These are phyloP conservation scores for Cylindroiulus punctatus DNA, from an alignment of 2,888 invertebrate species.

Conservation along the genomic window DNA sequence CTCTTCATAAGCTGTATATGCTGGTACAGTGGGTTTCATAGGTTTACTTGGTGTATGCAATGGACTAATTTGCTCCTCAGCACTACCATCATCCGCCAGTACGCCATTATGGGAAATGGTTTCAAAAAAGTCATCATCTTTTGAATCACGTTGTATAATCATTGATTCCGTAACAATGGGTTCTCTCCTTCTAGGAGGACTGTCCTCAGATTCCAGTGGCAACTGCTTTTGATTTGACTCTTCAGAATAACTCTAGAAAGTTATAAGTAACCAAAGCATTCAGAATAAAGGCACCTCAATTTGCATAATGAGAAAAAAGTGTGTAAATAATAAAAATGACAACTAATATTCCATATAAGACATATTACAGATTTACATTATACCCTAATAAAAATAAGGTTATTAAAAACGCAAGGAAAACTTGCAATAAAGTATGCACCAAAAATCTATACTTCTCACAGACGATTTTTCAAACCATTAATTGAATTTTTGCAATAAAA, in stretches of 20 bases:
- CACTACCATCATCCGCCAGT: background rate
- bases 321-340: too few relatives aligned
- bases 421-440: too few relatives aligned
- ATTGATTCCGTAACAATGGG: slow-evolving; percentile 28
- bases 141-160: slow-evolving; percentile 19
- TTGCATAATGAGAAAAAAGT: too few relatives aligned
- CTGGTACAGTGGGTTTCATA: slow-evolving; percentile 67
- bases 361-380: too few relatives aligned
- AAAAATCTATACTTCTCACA: too few relatives aligned
- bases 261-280: too few relatives aligned
- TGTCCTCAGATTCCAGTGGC: background rate
- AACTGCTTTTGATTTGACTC: background rate
- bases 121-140: slow-evolving; percentile 20
- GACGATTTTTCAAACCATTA: too few relatives aligned
- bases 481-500: too few relatives aligned
- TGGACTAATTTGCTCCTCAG: background rate
- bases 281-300: too few relatives aligned
- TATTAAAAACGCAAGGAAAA: too few relatives aligned
- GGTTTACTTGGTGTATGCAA: background rate
- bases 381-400: too few relatives aligned
- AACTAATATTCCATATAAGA: too few relatives aligned
- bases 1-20: slow-evolving; percentile 89
- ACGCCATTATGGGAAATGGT: slow-evolving; percentile 21
- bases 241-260: background rate
- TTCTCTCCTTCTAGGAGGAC: slow-evolving; percentile 5